Evolutionary conservation across 2,888 invertebrate species (phyloP), one percentile per base, ranked within the genome.

Genomic region (Agrotis puta): DNA sequence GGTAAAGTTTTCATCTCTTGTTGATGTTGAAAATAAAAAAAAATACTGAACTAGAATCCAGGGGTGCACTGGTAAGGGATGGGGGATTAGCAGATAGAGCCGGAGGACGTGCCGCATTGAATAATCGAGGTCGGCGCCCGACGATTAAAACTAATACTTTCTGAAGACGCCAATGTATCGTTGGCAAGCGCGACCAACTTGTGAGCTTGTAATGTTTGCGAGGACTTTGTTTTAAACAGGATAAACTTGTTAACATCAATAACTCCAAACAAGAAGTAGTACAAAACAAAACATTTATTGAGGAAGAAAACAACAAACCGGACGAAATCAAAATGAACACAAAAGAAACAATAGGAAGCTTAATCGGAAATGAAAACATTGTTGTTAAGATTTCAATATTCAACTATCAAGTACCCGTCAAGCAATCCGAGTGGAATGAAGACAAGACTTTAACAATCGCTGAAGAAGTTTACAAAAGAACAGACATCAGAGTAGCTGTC

Each of bases 1-100:
- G 89, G 79, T 74, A 82, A 94, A 95, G 93, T 95, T 95, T 93
- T 92, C 94, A 94, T 92, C 94, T 93, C 92, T 91, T 93, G 93
- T 93, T 93, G 92, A 92, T 92, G 93, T 90, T 89, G 88, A 90
- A 90, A 92, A 91, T 88, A 92, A 91, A 92, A 77, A n/a, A 90
- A 90, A 89, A 89, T 67, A 79, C 82, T 79, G 80, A 84, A 90
- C 89, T 89, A 85, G 87, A 89, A 89, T 88, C 88, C 88, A 74
- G 83, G 87, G 85, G 83, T 82, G 87, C 84, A 85, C 71, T 87
- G 81, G 86, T 84, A 84, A 86, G 85, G 84, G 85, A 89, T 85
- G 85, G 85, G 78, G 87, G 90, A 90, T 92, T 90, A 92, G 81
- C 75, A 82, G 72, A 67, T 71, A 84, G 80, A 88, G 85, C 87